phyloP scores from a whole-genome alignment of 2,888 invertebrate genomes.

The Drosophila anomalata region DNA sequence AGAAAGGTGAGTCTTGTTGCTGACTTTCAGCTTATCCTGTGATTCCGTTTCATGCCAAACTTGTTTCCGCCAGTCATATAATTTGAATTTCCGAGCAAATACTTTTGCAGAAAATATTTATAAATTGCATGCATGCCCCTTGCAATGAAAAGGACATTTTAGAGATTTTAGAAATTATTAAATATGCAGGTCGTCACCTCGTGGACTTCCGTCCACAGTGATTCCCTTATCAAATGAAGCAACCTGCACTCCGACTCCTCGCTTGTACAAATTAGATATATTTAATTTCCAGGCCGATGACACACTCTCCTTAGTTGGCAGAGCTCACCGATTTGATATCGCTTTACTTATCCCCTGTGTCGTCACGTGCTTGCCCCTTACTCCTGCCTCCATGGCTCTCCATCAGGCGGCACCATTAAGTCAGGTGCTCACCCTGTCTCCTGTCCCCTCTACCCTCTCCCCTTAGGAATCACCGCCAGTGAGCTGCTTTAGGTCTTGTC shows the following conservation, averaged over 20 bases:
- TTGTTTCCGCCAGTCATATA: slow-evolving; percentile 1
- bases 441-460: slow-evolving; percentile 1
- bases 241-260: not conserved
- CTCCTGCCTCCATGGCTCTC: slow-evolving; percentile 1
- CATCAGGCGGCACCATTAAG: slow-evolving; percentile 55
- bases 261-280: slow-evolving; percentile 18
- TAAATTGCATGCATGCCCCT: not conserved
- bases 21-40: not conserved
- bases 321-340: slow-evolving; percentile 37
- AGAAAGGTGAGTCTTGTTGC: slow-evolving; percentile 80
- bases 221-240: not conserved
- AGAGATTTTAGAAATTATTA: not conserved
- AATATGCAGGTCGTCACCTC: too few species aligned
- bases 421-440: slow-evolving; percentile 34
- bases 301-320: slow-evolving; percentile 10
- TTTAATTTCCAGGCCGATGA: slow-evolving; percentile 33
- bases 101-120: not conserved
- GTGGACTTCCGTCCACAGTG: too few species aligned
- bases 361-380: slow-evolving; percentile 63
- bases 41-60: slow-evolving; percentile 5
- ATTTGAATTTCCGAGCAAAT: slow-evolving; percentile 18
- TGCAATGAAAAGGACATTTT: not conserved
- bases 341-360: slow-evolving; percentile 53
- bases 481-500: slow-evolving; percentile 31
- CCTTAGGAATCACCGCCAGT: slow-evolving; percentile 46